Evolutionary conservation across 23 tunicate genomes (phyloP).

Genomic region (Styela plicata): DNA sequence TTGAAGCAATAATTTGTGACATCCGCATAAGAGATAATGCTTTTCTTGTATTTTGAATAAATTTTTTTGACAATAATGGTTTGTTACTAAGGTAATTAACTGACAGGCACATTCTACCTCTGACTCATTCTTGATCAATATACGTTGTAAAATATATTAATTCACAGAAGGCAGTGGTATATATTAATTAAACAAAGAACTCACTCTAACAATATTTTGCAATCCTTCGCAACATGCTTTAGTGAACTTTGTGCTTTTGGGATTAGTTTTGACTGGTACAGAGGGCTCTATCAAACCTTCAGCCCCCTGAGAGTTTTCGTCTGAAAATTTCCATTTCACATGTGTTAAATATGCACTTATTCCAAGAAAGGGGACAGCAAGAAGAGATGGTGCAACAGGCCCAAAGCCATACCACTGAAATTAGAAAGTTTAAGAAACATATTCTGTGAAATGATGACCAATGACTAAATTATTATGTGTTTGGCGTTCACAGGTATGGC

Average conservation of each 20-base stretch:
- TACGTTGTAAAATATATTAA: no score
- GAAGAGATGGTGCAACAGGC: conserved; percentile 80
- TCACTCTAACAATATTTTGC: conserved; percentile 27
- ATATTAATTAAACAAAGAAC: neutral
- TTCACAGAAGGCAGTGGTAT: neutral
- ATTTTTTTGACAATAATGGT: no score
- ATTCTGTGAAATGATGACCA: neutral
- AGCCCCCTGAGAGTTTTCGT: neutral
- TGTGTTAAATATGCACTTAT: conserved; percentile 30
- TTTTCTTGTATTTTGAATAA: no score
- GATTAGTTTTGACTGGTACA: neutral
- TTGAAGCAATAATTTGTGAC: no score
- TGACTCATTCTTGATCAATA: no score
- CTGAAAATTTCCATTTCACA: conserved; percentile 43
- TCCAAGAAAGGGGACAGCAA: conserved; percentile 59
- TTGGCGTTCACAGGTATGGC: no score
- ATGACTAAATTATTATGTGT: neutral
- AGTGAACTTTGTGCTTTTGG: neutral
- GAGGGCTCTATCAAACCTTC: conserved; percentile 19
- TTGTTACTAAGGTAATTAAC: no score
- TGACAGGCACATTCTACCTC: no score
- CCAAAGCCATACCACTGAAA: conserved; percentile 43
- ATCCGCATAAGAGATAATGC: no score
- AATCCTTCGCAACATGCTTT: conserved; percentile 27
- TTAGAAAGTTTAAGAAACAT: no score